phyloP scores from a whole-genome alignment of 2,888 invertebrate species.

The Tuberolachnus salignus region DNA sequence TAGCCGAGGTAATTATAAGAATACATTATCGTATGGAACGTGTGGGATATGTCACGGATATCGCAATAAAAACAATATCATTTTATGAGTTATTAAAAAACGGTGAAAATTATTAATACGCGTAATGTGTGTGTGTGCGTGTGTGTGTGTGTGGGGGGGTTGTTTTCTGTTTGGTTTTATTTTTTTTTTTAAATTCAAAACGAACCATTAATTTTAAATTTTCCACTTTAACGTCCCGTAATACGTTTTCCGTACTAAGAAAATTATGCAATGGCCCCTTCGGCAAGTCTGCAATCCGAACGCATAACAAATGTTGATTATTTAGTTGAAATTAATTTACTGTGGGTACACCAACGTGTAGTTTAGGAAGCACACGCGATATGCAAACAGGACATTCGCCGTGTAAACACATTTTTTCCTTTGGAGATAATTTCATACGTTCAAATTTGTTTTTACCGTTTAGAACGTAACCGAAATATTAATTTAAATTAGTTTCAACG shows the following conservation, averaged over 20 bases:
- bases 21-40: not conserved
- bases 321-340: conserved; percentile 25
- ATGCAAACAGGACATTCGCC: not conserved
- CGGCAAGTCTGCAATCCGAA: conserved; percentile 14
- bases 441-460: conserved; percentile 21
- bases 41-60: not conserved
- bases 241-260: conserved; percentile 1
- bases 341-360: not conserved
- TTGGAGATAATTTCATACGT: conserved; percentile 14
- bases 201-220: not conserved
- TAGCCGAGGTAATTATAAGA: not conserved
- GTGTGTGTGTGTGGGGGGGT: too few relatives aligned
- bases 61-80: not conserved
- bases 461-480: conserved; percentile 23
- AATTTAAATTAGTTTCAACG: conserved; percentile 36
- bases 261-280: conserved; percentile 20
- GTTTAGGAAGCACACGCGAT: conserved; percentile 4
- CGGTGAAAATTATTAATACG: too few relatives aligned
- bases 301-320: conserved; percentile 25
- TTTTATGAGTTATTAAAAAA: not conserved
- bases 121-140: too few relatives aligned
- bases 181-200: conserved; percentile 15
- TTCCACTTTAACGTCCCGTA: not conserved
- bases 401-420: conserved; percentile 22
- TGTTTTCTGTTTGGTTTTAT: too few relatives aligned